Evolutionary conservation across 1,140 invertebrate genomes (phyloP).

Genomic region (Ooceraea biroi): DNA sequence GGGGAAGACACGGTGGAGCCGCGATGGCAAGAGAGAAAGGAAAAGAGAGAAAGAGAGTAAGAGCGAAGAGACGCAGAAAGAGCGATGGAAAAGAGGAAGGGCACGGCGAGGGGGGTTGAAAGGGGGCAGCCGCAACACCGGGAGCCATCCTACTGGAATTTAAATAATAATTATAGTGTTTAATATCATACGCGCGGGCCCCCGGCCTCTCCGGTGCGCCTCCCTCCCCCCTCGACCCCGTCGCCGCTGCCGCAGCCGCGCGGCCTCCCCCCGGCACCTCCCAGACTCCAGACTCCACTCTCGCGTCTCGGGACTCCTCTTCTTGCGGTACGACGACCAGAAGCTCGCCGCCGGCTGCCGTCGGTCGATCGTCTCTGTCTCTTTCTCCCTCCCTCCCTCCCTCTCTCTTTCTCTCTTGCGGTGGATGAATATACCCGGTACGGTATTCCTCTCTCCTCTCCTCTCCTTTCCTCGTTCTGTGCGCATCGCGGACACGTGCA

Average conservation of each 20-base stretch:
- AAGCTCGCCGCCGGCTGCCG: conserved; percentile 67
- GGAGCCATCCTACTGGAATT: conserved; percentile 86
- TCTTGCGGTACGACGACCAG: conserved; percentile 68
- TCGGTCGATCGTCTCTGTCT: conserved; percentile 26
- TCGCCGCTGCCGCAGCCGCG: conserved; percentile 1
- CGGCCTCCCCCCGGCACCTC: background rate
- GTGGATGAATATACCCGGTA: conserved; percentile 54
- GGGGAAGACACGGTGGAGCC: conserved; percentile 51
- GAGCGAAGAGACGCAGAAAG: conserved; percentile 25
- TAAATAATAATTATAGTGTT: conserved; percentile 87
- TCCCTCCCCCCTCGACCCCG: background rate
- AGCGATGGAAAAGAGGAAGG: conserved; percentile 58
- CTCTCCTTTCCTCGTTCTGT: conserved; percentile 61
- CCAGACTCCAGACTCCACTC: too few relatives aligned
- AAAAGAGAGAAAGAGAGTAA: background rate
- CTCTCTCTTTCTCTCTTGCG: background rate
- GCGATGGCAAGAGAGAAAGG: conserved; percentile 56
- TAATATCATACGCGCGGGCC: conserved; percentile 84
- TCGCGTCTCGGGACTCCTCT: conserved; percentile 65
- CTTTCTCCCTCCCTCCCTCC: too few relatives aligned
- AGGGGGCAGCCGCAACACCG: conserved; percentile 82
- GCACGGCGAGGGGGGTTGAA: conserved; percentile 41
- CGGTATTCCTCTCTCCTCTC: conserved; percentile 37
- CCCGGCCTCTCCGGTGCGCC: conserved; percentile 60
- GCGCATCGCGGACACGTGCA: conserved; percentile 70